A percentile compares a stretch with the other conserved stretches of the same genome.
Evolutionary conservation across 2,888 invertebrate species (phyloP).

Genomic region (Diadegma fenestrale): DNA sequence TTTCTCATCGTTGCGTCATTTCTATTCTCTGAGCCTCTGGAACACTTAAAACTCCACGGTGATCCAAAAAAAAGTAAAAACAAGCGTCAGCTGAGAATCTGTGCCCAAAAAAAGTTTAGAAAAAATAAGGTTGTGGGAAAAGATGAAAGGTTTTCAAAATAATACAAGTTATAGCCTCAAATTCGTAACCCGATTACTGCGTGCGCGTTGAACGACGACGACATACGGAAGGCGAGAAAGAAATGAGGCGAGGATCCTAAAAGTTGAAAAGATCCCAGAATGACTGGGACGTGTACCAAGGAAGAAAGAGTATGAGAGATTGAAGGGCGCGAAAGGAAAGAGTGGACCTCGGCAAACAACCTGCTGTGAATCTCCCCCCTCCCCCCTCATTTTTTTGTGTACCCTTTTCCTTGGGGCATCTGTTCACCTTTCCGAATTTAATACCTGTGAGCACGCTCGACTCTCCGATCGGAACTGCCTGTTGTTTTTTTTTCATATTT

Average conservation of each 20-base stretch:
- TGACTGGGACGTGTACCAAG: slow-evolving; percentile 43
- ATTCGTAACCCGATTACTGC: slow-evolving; percentile 66
- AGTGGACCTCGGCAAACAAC: slow-evolving; percentile 53
- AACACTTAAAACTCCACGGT: background rate
- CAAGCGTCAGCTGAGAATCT: slow-evolving; percentile 55
- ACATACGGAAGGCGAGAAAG: slow-evolving; percentile 70
- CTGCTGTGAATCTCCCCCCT: slow-evolving; percentile 52
- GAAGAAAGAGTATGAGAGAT: slow-evolving; percentile 14
- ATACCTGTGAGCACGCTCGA: slow-evolving; percentile 44
- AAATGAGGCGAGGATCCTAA: slow-evolving; percentile 24
- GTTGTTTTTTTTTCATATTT: slow-evolving; percentile 59
- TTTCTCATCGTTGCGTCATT: too few species aligned
- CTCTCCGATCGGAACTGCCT: slow-evolving; percentile 37
- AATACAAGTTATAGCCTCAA: slow-evolving; percentile 65
- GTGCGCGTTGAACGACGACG: slow-evolving; percentile 46
- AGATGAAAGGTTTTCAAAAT: slow-evolving; percentile 42
- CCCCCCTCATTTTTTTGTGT: background rate
- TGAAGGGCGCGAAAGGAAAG: slow-evolving; percentile 38
- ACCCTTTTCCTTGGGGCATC: slow-evolving; percentile 49
- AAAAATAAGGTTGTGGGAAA: slow-evolving; percentile 4
- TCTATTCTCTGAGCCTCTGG: too few species aligned
- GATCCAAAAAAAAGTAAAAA: background rate
- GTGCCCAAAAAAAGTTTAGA: slow-evolving; percentile 39
- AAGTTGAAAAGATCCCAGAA: slow-evolving; percentile 27
- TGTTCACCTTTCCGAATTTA: slow-evolving; percentile 51